Evolutionary conservation across 2,113 vertebrate species (phyloP), one percentile per base, ranked within the genome.

Genomic region (Apodemus speciosus): DNA sequence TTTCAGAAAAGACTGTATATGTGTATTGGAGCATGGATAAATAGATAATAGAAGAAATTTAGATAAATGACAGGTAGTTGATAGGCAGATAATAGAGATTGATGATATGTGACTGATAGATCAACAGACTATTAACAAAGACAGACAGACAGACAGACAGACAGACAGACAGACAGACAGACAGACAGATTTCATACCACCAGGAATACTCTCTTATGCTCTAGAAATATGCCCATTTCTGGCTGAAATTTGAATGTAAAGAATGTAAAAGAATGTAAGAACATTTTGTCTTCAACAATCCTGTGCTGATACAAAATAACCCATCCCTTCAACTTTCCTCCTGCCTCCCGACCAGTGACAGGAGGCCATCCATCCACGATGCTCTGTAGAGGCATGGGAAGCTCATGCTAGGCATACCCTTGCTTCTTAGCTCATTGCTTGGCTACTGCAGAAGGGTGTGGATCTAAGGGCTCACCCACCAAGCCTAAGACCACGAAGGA

Each of bases 231-330:
- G 62, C 9, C 21, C 40, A 18, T 35, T 91, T 93, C 40, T 86
- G 20, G 71, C 10, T 95, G 23, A 21, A 53, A 93, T 95, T 92
- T 51, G 75, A 73, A 87, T 18, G 38, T 20, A 66, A 88, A 92
- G 56, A n/a, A n/a, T 15, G 69, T 89, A 72, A 93, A 62, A 18
- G n/a, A 58, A 93, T 27, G 49, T 90, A 89, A 75, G 14, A 79
- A 80, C 80, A 58, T 84, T 38, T 81, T 81, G 43, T 85, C 32
- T 76, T 66, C 66, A 51, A 14, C 18, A 64, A 30, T 64, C 35
- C n/a, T 27, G 0, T 84, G 66, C 60, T 81, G 38, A 40, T 88
- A 83, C 43, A 73, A 58, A 94, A 87, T 87, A 49, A 94, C 46
- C 64, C 32, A 85, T 76, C 27, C 43, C 58, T 58, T 80, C 27